Conservation (phyloP, 2,888 invertebrate species). For the Ophion ventricosus region DNA sequence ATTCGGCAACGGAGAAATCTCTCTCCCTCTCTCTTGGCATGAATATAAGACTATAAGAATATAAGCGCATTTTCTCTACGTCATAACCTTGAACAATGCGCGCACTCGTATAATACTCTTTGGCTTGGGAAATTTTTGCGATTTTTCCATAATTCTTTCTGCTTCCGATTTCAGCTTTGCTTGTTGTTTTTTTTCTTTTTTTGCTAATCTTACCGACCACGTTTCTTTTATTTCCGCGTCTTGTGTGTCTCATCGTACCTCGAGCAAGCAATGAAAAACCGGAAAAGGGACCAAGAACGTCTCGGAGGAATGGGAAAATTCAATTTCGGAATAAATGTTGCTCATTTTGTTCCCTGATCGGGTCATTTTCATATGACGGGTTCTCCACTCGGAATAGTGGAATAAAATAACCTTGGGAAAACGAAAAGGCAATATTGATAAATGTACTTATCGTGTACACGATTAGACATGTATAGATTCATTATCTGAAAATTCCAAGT, state of each 20-base stretch:
- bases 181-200: neutral
- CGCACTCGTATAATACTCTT: conserved; percentile 38
- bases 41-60: conserved; percentile 62
- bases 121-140: conserved; percentile 36
- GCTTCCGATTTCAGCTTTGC: conserved; percentile 4
- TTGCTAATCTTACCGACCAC: neutral
- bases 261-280: neutral
- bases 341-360: neutral
- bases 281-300: no score
- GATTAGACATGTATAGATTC: no score
- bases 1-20: conserved; percentile 45
- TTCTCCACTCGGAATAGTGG: no score
- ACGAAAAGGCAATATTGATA: neutral
- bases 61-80: conserved; percentile 76
- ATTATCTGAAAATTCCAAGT: no score
- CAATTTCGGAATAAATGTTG: neutral
- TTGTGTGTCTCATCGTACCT: neutral
- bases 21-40: conserved; percentile 37
- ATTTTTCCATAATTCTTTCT: conserved; percentile 21
- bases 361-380: neutral
- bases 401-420: neutral
- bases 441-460: no score
- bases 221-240: neutral
- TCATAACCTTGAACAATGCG: conserved; percentile 70
- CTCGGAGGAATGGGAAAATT: no score